Conservation (phyloP, 2,797 vertebrate genomes). For the Macropodus opercularis region DNA sequence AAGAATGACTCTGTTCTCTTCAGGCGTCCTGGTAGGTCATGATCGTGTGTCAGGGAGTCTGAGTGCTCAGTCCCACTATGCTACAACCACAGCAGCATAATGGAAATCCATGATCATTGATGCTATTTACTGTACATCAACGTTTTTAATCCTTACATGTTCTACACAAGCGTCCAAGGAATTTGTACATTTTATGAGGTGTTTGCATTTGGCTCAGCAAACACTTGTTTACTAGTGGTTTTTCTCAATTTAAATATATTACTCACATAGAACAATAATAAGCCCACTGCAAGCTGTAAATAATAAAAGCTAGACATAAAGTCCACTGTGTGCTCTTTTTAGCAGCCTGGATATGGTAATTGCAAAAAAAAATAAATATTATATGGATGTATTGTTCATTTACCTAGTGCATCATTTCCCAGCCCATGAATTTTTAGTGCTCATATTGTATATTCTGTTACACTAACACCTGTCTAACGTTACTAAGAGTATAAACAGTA, state of each 20-base stretch:
- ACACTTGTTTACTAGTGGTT: neutral
- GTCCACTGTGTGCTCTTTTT: neutral
- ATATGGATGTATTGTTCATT: conserved; percentile 9
- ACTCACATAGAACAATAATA: neutral
- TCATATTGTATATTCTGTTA: neutral
- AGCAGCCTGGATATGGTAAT: neutral
- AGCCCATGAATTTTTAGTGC: neutral
- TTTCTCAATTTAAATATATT: neutral
- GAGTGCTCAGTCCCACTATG: neutral
- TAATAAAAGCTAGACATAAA: no score
- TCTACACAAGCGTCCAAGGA: no score
- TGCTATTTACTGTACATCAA: no score
- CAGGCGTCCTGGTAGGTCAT: neutral
- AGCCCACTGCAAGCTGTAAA: no score
- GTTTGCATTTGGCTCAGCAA: no score
- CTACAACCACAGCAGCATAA: neutral
- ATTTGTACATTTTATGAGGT: no score
- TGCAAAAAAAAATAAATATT: neutral
- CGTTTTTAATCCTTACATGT: no score
- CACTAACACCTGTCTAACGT: neutral
- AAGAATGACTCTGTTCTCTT: neutral
- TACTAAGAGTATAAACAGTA: neutral
- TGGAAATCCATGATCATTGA: neutral
- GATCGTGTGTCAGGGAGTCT: neutral
- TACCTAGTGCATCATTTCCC: neutral